Evolutionary conservation across 2,888 invertebrate genomes (phyloP), one percentile per base, ranked within the genome.

Genomic region (Thalpophila matura): DNA sequence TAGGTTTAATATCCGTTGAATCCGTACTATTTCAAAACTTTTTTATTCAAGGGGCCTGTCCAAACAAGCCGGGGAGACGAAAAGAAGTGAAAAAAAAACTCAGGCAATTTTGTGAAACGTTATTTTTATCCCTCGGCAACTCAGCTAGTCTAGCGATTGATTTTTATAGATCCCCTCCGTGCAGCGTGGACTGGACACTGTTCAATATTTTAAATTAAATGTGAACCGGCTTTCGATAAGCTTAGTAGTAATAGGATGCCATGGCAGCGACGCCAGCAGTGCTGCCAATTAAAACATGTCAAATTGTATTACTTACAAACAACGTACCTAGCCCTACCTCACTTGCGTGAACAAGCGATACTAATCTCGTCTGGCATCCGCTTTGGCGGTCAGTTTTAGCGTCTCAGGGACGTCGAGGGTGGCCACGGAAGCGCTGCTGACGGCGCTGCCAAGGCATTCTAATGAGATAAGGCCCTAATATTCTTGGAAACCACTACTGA

Each of bases 1-100:
- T 62, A 57, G 53, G 35, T 62, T 57, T 58, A 78, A 67, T 68
- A 70, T 69, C 60, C 54, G 63, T 70, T 35, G 31, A 49, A 70
- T 31, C 5, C 18, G 58, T 61, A 42, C 49, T 63, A 66, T 59
- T 66, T 43, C 1, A 61, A 76, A 74, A 68, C 47, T 77, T 68
- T 71, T 38, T 43, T 51, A 69, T 59, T 45, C 47, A 63, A 60
- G 43, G 57, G 51, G 67, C 38, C 61, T 64, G 77, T 71, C 59
- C 56, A 71, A 67, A 75, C 61, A 79, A 71, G 56, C 42, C 40
- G 54, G 47, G 58, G 33, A 46, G 42, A 46, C 16, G 40, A 38
- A 66, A 45, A 49, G 6, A 38, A 33, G n/a, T 27, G 14, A 4
- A 37, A 51, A 55, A 63, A 67, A 54, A 60, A 43, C 35, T 0